Conservation (phyloP, 2,888 invertebrate genomes). For the Ptilodon capucinus region DNA sequence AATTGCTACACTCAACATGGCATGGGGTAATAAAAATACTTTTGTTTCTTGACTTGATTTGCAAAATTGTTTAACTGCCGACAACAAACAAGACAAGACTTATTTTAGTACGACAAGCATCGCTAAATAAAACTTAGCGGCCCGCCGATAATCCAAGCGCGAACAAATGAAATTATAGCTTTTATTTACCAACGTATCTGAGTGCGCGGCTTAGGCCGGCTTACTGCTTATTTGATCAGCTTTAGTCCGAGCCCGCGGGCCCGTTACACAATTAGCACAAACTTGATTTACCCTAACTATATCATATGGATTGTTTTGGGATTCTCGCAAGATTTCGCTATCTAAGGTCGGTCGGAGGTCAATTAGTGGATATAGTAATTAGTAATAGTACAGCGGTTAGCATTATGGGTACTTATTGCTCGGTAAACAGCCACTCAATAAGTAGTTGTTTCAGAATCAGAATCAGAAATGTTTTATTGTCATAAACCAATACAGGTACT, state of each 20-base stretch:
- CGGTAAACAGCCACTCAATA: no score
- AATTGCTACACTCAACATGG: no score
- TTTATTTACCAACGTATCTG: slow-evolving; percentile 9
- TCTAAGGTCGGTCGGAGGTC: background rate
- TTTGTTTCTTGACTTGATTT: no score
- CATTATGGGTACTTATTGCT: background rate
- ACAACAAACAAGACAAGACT: no score
- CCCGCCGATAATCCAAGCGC: background rate
- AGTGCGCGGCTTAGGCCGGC: slow-evolving; percentile 1
- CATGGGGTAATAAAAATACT: no score
- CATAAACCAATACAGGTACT: no score
- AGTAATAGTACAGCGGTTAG: background rate
- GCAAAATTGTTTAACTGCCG: background rate
- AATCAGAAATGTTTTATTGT: no score
- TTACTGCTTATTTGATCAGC: slow-evolving; percentile 22
- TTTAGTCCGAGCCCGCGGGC: slow-evolving; percentile 16
- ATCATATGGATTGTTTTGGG: slow-evolving; percentile 25
- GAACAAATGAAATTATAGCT: slow-evolving; percentile 10
- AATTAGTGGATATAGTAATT: background rate
- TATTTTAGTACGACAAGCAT: background rate
- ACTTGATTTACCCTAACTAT: slow-evolving; percentile 37
- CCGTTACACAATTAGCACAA: slow-evolving; percentile 38
- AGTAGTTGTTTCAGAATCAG: background rate
- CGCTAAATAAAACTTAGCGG: background rate
- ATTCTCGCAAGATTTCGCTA: slow-evolving; percentile 4